Percentiles rank a stretch among this genome's conserved stretches.
These are phyloP conservation scores for Thera britannica DNA, from an alignment of 2,888 invertebrate genomes.

Conservation along the genomic window DNA sequence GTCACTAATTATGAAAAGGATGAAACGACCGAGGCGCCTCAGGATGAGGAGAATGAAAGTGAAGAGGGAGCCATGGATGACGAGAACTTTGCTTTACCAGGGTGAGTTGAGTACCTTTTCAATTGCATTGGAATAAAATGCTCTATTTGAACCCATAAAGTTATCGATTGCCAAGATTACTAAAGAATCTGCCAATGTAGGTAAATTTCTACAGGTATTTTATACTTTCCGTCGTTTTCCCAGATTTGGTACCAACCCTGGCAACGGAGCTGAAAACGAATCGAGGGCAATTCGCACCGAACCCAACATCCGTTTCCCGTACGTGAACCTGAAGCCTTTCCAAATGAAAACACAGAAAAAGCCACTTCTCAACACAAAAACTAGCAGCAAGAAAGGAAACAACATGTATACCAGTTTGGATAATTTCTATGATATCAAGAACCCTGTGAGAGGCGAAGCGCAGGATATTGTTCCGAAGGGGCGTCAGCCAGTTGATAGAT, in stretches of 20 bases:
- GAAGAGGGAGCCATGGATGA: conserved; percentile 52
- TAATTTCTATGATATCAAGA: conserved; percentile 64
- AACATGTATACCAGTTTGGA: conserved; percentile 70
- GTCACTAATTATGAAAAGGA: conserved; percentile 47
- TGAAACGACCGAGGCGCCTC: conserved; percentile 26
- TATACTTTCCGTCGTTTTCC: conserved; percentile 38
- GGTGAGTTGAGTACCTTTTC: conserved; percentile 55
- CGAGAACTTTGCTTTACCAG: conserved; percentile 74
- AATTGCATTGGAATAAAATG: not conserved
- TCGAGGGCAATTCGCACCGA: conserved; percentile 78
- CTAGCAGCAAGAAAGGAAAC: conserved; percentile 63
- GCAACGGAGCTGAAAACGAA: conserved; percentile 76
- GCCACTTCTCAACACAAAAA: conserved; percentile 48
- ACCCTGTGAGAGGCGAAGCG: conserved; percentile 76
- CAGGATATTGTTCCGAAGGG: conserved; percentile 59
- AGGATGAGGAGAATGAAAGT: conserved; percentile 31
- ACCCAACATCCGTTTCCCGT: conserved; percentile 72
- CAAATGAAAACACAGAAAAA: conserved; percentile 69
- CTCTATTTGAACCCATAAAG: not conserved
- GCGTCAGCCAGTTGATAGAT: conserved; percentile 70
- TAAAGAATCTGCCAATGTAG: too few relatives aligned
- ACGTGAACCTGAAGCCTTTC: conserved; percentile 75
- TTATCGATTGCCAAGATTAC: too few relatives aligned
- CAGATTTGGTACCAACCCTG: conserved; percentile 73
- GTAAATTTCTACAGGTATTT: not conserved